phyloP scores from a whole-genome alignment of 2,797 vertebrate genomes.

The Poecilia picta region DNA sequence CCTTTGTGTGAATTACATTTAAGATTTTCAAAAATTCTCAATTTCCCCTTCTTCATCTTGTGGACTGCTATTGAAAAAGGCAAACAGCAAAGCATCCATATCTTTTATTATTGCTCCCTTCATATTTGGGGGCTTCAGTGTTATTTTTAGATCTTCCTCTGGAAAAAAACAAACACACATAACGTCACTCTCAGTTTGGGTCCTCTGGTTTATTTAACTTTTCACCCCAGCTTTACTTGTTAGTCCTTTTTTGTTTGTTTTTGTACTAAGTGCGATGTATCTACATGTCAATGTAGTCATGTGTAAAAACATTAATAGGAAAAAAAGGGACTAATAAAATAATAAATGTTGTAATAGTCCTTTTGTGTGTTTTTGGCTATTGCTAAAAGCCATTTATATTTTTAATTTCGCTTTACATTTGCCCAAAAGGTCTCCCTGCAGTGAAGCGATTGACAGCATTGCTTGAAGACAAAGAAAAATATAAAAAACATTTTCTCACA shows the following conservation, averaged over 20 bases:
- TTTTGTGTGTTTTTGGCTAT: conserved; percentile 17
- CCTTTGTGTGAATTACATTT: not conserved
- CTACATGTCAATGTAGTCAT: not conserved
- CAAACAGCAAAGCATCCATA: not conserved
- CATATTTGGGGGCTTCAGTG: too few relatives aligned
- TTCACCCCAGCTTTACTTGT: not conserved
- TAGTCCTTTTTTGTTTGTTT: not conserved
- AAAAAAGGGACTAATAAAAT: conserved; percentile 5
- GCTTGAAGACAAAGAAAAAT: conserved; percentile 52
- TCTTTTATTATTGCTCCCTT: not conserved
- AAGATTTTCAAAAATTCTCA: not conserved
- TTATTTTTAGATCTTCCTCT: not conserved
- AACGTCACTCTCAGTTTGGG: not conserved
- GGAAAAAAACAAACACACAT: not conserved
- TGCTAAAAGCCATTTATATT: conserved; percentile 9
- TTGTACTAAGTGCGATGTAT: not conserved
- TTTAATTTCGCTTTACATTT: conserved; percentile 14
- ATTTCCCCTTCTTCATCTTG: not conserved
- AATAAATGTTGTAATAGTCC: conserved; percentile 21
- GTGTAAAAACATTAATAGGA: conserved; percentile 2
- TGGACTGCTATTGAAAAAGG: not conserved
- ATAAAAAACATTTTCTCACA: conserved; percentile 7
- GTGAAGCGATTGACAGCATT: conserved; percentile 63
- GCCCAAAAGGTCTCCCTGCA: conserved; percentile 26
- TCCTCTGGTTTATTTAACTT: not conserved